Percentiles rank a stretch among this genome's conserved stretches.
These are phyloP conservation scores for Benthosema pterotum DNA, from an alignment of 2,797 vertebrate genomes.

Conservation along the genomic window DNA sequence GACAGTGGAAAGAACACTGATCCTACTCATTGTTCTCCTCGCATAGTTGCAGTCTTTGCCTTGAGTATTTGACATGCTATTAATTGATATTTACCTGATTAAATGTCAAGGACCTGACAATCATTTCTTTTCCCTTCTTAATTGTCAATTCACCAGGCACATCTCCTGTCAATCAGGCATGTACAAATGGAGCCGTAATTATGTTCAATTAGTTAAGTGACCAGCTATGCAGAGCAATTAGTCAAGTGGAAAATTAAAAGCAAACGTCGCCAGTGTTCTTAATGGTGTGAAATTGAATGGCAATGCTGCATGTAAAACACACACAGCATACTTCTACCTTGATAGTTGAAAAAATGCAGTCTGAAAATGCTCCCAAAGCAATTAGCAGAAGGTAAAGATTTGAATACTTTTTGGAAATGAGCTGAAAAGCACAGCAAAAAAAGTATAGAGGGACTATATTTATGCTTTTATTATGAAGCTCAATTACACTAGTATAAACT, in stretches of 20 bases:
- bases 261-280: slow-evolving; percentile 57
- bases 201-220: slow-evolving; percentile 69
- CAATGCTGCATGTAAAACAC: slow-evolving; percentile 7
- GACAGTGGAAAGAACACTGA: not conserved
- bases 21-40: not conserved
- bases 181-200: slow-evolving; percentile 66
- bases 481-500: not conserved
- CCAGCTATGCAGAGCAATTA: slow-evolving; percentile 57
- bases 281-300: slow-evolving; percentile 37
- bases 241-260: slow-evolving; percentile 60
- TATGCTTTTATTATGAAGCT: not conserved
- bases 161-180: slow-evolving; percentile 69
- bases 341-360: not conserved
- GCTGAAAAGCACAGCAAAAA: too few species aligned
- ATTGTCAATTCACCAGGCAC: slow-evolving; percentile 61
- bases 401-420: too few species aligned
- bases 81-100: slow-evolving; percentile 53
- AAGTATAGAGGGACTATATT: too few species aligned
- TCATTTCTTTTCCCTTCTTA: slow-evolving; percentile 54
- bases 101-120: slow-evolving; percentile 46
- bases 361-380: too few species aligned
- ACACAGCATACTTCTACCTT: not conserved
- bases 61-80: slow-evolving; percentile 30
- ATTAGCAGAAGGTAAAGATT: too few species aligned
- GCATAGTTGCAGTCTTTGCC: not conserved